Evolutionary conservation across 2,797 vertebrate species (phyloP).

Genomic region (Neostethus bicornis): DNA sequence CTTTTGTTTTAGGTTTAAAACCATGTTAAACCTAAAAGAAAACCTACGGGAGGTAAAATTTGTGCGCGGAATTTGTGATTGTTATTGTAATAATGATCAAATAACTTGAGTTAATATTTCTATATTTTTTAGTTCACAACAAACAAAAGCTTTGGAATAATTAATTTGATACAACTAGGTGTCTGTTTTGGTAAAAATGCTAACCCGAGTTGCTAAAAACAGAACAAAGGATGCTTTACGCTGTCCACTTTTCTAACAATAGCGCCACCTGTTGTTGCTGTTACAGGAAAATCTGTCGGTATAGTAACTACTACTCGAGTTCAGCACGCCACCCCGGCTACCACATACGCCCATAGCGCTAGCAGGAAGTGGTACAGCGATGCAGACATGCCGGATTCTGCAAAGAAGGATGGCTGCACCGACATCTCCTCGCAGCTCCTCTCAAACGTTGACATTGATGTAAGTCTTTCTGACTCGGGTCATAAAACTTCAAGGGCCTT

Average conservation of each 20-base stretch:
- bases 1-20: too few species aligned
- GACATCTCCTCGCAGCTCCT: conserved; percentile 81
- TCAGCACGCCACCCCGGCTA: conserved; percentile 81
- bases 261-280: background rate
- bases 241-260: background rate
- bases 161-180: too few species aligned
- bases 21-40: too few species aligned
- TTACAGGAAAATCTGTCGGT: conserved; percentile 81
- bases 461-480: conserved; percentile 15
- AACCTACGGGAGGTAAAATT: too few species aligned
- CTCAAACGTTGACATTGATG: conserved; percentile 77
- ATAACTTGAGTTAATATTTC: too few species aligned
- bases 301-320: conserved; percentile 82
- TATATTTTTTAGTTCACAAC: too few species aligned
- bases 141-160: too few species aligned
- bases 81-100: too few species aligned
- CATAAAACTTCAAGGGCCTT: background rate
- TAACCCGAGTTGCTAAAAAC: too few species aligned
- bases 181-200: too few species aligned
- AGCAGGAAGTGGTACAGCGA: conserved; percentile 83
- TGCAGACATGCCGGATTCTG: conserved; percentile 68
- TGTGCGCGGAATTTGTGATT: too few species aligned
- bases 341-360: conserved; percentile 79
- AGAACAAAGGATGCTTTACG: too few species aligned
- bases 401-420: conserved; percentile 68